Evolutionary conservation across 2,797 vertebrate species (phyloP), one percentile per base, ranked within the genome.

Genomic region (Rachycentron canadum): DNA sequence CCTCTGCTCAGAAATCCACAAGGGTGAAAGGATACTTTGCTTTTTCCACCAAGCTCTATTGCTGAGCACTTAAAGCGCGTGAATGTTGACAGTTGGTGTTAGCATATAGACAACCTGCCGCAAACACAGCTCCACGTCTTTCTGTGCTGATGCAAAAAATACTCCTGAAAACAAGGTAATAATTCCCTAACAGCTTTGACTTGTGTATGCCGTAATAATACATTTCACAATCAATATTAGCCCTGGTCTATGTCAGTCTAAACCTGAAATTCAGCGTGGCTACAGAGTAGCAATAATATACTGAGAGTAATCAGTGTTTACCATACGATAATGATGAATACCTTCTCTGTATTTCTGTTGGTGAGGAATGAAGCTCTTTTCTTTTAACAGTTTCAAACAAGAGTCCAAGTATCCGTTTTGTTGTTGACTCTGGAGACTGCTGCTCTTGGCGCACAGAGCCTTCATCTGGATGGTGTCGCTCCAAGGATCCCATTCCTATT

Each of bases 11-110:
- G 66, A 90, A 92, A 91, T 83, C 77, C 84, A 73, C 60, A 40
- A 77, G 78, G 89, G 89, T 88, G 82, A 91, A 92, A 90, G 86
- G 69, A 84, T 89, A 90, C 81, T 83, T 71, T 83, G 53, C 82
- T 83, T 69, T 41, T 60, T 70, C 59, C 62, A 74, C 64, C 71
- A 80, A 91, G 87, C 59, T 80, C 71, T 63, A 84, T 71, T 49
- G 85, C 81, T 80, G 82, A 88, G 76, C 69, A 65, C 74, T 90
- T 83, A 56, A 78, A 82, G n/a, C 7, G 41, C 23, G 50, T 69
- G 68, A 49, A 78, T 52, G 76, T 69, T 69, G 69, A 84, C 69
- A 62, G 61, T 30, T 55, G 71, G 56, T 45, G 76, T 76, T 81
- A 70, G 73, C 55, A 19, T 49, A 77, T 61, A 87, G 85, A 87